These are phyloP conservation scores for Drosophila neocordata DNA, from an alignment of 1,140 invertebrate species.

Conservation along the genomic window DNA sequence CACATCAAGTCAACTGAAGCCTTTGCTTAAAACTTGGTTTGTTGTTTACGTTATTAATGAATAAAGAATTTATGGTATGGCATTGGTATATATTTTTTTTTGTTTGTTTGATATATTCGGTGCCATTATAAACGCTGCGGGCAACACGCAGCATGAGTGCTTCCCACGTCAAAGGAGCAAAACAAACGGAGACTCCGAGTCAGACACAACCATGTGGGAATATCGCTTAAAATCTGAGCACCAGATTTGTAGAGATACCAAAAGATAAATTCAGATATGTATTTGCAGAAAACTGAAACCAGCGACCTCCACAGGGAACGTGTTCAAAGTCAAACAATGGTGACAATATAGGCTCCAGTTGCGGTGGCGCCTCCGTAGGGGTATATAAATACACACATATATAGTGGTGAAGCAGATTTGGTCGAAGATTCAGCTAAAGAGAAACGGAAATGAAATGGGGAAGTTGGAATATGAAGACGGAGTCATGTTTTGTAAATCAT, in stretches of 20 bases:
- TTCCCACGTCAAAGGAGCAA: background rate
- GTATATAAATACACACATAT: background rate
- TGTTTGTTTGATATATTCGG: conserved; percentile 45
- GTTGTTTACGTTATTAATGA: conserved; percentile 60
- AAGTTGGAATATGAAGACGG: background rate
- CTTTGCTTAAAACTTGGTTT: conserved; percentile 13
- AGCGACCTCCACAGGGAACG: background rate
- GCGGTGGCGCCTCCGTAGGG: conserved; percentile 12
- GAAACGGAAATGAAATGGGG: background rate
- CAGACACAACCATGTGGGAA: background rate
- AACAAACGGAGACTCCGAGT: background rate
- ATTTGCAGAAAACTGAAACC: background rate
- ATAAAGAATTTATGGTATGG: conserved; percentile 48
- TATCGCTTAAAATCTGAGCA: conserved; percentile 8
- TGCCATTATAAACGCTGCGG: conserved; percentile 10
- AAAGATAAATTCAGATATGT: background rate
- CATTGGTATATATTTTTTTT: background rate
- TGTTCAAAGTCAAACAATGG: conserved; percentile 27
- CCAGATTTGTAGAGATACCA: background rate
- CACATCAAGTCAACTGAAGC: conserved; percentile 36
- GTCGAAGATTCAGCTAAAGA: background rate
- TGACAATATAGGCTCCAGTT: conserved; percentile 12
- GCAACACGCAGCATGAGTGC: background rate
- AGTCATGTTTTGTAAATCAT: conserved; percentile 42
- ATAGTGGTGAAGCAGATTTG: too few relatives aligned